Base-by-base conservation (phyloP, 2,888 invertebrate genomes). In the Linyphia triangularis region DNA sequence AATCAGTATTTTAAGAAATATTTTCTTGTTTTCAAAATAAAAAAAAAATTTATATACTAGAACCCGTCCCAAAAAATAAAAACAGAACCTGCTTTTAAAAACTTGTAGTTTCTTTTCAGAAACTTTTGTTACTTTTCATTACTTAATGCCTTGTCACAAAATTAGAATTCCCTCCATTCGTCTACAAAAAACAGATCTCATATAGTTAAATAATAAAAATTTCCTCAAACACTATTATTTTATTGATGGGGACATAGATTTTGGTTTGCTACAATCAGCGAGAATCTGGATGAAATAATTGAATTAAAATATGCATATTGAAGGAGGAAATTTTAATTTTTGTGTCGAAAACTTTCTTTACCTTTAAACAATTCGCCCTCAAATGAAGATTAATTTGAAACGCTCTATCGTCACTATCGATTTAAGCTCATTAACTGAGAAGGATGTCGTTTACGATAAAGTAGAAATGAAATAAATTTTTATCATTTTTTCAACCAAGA, bases 381-480 rank as follows among this genome's bases (percentile, higher is more conserved):
- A 81, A 81, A 81, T 30, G 33, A 67, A 57, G 79, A 81, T 81
- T 81, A 81, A 81, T 81, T 69, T 67, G 33, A 67, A 81, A 57
- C 24, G 67, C 24, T 69, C 57, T 51, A 22, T 51, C 30, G 57
- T 57, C 30, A 24, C 69, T 24, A 81, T 67, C 79, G 79, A 81
- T 57, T 57, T 43, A 5, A 61, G n/a, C 79, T 81, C 79, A 81
- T 81, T 81, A 81, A 57, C 79, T 6, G 51, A 10, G 22, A 67
- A 51, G 59, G 51, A 69, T 81, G 51, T 69, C 51, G 67, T 69
- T 69, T 37, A 22, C 51, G 57, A 26, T 61, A 40, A 37, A 81
- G 69, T 81, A 37, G 69, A 43, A 81, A 81, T 69, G 79, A 81
- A 81, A 81, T 81, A 43, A 37, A 69, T 69, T 81, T 81, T 81